Evolutionary conservation across 2,888 invertebrate genomes (phyloP).

Genomic region (Herminia tarsipennalis): DNA sequence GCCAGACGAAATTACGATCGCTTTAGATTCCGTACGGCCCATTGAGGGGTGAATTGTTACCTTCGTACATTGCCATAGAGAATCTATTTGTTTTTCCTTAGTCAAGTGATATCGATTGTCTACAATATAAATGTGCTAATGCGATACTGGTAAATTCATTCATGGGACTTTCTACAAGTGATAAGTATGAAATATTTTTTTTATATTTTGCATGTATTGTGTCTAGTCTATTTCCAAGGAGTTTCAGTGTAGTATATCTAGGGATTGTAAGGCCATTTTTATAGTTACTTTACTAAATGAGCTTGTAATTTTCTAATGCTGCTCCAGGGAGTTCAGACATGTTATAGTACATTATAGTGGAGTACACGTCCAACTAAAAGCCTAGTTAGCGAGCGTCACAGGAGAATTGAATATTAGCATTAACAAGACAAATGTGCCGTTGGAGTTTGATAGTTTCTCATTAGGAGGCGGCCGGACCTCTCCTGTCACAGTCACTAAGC

Average conservation of each 20-base stretch:
- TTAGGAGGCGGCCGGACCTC: slow-evolving; percentile 57
- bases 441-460: slow-evolving; percentile 78
- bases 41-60: slow-evolving; percentile 83
- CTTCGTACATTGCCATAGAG: slow-evolving; percentile 79
- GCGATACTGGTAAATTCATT: slow-evolving; percentile 38
- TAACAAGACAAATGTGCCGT: slow-evolving; percentile 76
- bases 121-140: slow-evolving; percentile 50
- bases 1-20: slow-evolving; percentile 83
- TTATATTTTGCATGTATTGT: neutral
- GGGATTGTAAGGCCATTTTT: no score
- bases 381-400: slow-evolving; percentile 48
- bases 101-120: slow-evolving; percentile 65
- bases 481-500: slow-evolving; percentile 52
- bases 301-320: no score
- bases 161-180: slow-evolving; percentile 34
- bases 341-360: slow-evolving; percentile 15
- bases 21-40: slow-evolving; percentile 81
- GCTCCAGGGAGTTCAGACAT: neutral
- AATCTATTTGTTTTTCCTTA: slow-evolving; percentile 78
- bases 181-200: slow-evolving; percentile 15
- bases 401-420: slow-evolving; percentile 76
- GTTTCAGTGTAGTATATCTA: no score
- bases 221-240: no score
- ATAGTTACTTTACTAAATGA: neutral
- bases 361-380: slow-evolving; percentile 48